Evolutionary conservation across 2,797 vertebrate genomes (phyloP), one percentile per base, ranked within the genome.

Genomic region (Enteromius viviparus): DNA sequence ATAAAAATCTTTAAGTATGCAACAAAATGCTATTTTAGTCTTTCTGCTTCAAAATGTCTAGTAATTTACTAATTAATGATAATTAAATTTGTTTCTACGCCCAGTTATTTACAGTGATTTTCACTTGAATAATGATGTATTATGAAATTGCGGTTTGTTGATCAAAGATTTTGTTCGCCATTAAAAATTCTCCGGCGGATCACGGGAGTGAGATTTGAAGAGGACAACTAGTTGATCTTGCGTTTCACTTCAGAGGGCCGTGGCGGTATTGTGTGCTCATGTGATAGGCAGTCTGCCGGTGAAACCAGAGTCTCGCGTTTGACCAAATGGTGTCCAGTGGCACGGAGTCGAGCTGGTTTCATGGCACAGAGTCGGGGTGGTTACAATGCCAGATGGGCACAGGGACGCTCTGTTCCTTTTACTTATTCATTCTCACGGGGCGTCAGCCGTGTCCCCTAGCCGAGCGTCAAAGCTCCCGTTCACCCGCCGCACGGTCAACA

Each of bases 351-450:
- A 29, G 85, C 55, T 86, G 47, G 65, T 85, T 86, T 84, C 70
- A 86, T 71, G 85, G 76, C 85, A 87, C 71, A 37, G 85, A 84
- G 81, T 84, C n/a, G 68, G 55, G 89, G 87, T 85, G 89, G 87
- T 89, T 88, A 87, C 78, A 83, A 87, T 85, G 89, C 78, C 90
- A 91, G 83, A 86, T 72, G 37, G 85, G 84, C 88, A 83, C 82
- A 47, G 86, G 88, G 87, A 94, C 91, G 90, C 79, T 60, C 70
- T 91, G 92, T 93, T 90, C 91, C 78, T 86, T 91, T 92, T 89
- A 92, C 88, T 93, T 90, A 92, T 92, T 93, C 87, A 91, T 92
- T 86, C 80, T 82, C 49, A 81, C 80, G 49, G 78, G 65, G 21
- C 26, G 14, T 49, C 80, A 68, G 49, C 83, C 84, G 58, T 74